Evolutionary conservation across 1,140 invertebrate genomes (phyloP).

Genomic region (Whitmania pigra): DNA sequence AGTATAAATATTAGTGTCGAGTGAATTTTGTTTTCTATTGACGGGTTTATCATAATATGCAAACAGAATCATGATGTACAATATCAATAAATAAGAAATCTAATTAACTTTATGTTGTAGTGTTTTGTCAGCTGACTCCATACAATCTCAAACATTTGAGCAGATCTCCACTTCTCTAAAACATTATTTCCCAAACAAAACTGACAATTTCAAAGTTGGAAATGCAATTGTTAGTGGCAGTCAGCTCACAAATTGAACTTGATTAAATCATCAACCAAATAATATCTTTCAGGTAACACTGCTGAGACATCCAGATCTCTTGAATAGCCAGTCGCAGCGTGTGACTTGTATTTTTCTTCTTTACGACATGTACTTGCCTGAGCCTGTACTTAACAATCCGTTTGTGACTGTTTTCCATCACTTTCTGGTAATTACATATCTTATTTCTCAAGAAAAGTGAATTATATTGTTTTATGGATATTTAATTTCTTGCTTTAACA

Average conservation of each 20-base stretch:
- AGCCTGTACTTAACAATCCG: slow-evolving; percentile 55
- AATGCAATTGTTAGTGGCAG: slow-evolving; percentile 1
- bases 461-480: too few relatives aligned
- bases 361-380: slow-evolving; percentile 58
- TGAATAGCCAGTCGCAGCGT: slow-evolving; percentile 54
- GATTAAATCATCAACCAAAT: slow-evolving; percentile 9
- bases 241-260: background rate
- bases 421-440: slow-evolving; percentile 47
- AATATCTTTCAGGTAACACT: slow-evolving; percentile 48
- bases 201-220: slow-evolving; percentile 55
- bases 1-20: too few relatives aligned
- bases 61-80: too few relatives aligned
- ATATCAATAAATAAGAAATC: too few relatives aligned
- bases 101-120: slow-evolving; percentile 35
- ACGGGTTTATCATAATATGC: too few relatives aligned
- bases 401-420: slow-evolving; percentile 58
- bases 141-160: slow-evolving; percentile 54
- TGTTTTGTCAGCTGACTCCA: slow-evolving; percentile 54
- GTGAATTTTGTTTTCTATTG: too few relatives aligned
- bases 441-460: background rate
- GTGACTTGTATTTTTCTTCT: slow-evolving; percentile 57
- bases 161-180: slow-evolving; percentile 54
- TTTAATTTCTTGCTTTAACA: too few relatives aligned
- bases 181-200: slow-evolving; percentile 57
- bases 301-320: slow-evolving; percentile 57